A percentile compares a stretch with the other conserved stretches of the same genome.
These are phyloP conservation scores for Parazoanthus darwini DNA, from an alignment of 92 coral and sea anemone genomes.

Conservation along the genomic window DNA sequence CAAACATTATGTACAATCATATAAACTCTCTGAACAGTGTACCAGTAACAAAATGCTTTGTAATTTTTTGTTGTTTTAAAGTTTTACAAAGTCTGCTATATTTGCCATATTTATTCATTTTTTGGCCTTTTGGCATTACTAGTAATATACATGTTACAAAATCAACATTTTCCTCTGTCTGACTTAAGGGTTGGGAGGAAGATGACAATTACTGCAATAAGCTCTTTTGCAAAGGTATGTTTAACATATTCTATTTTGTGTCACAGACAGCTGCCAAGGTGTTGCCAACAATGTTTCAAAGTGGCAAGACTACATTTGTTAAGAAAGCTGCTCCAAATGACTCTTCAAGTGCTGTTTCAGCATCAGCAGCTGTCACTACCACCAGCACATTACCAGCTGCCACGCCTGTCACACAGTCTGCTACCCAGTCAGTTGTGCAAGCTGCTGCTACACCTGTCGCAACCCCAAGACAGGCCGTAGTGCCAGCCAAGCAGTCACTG, in stretches of 20 bases:
- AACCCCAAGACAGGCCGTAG: not conserved
- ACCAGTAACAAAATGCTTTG: not conserved
- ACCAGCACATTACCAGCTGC: conserved; percentile 29
- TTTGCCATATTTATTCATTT: too few relatives aligned
- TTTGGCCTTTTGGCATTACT: too few relatives aligned
- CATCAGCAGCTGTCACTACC: conserved; percentile 21
- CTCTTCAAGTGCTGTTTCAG: conserved; percentile 27
- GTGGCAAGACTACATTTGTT: conserved; percentile 93
- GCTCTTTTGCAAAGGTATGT: too few relatives aligned
- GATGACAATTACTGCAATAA: too few relatives aligned
- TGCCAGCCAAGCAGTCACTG: conserved; percentile 40
- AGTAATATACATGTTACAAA: too few relatives aligned
- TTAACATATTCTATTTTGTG: not conserved
- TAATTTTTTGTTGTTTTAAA: not conserved
- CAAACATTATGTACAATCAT: too few relatives aligned
- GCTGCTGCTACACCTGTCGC: conserved; percentile 14
- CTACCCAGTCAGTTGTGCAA: not conserved
- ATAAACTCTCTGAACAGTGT: not conserved
- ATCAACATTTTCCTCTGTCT: too few relatives aligned
- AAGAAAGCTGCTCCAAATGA: conserved; percentile 50
- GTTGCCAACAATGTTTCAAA: conserved; percentile 98
- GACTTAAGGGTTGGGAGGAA: too few relatives aligned
- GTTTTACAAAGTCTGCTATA: not conserved
- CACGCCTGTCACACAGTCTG: conserved; percentile 6
- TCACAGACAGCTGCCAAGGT: conserved; percentile 44